Evolutionary conservation across 2,797 vertebrate genomes (phyloP).

Genomic region (Pseudomugil tenellus): DNA sequence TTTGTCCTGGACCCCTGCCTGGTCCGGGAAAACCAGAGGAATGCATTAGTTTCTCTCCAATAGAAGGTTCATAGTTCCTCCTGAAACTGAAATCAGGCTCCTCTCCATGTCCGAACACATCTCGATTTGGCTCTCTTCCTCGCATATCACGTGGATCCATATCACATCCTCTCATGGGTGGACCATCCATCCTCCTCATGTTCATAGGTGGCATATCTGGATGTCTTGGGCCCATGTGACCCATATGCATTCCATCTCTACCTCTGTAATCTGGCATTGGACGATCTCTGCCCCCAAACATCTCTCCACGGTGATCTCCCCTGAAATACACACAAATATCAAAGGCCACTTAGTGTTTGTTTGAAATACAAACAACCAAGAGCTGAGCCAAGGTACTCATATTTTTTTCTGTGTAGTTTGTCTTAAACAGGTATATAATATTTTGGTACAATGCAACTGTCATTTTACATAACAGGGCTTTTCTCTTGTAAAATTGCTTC

Average conservation of each 20-base stretch:
- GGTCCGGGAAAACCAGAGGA: slow-evolving; percentile 85
- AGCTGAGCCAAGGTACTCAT: not conserved
- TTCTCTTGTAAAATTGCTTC: too few species aligned
- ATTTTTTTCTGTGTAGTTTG: not conserved
- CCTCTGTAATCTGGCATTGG: slow-evolving; percentile 91
- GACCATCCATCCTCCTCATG: slow-evolving; percentile 89
- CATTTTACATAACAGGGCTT: too few species aligned
- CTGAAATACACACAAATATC: slow-evolving; percentile 79
- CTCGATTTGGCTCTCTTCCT: slow-evolving; percentile 86
- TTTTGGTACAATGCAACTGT: too few species aligned
- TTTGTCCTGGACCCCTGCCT: slow-evolving; percentile 84
- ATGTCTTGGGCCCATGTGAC: slow-evolving; percentile 82
- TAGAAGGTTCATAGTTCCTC: slow-evolving; percentile 78
- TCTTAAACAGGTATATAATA: not conserved
- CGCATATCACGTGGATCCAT: slow-evolving; percentile 87
- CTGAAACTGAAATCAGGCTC: slow-evolving; percentile 82
- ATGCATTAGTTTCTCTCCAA: slow-evolving; percentile 81
- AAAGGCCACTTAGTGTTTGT: slow-evolving; percentile 13
- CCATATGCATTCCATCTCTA: slow-evolving; percentile 89
- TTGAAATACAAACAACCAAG: not conserved
- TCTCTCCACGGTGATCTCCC: slow-evolving; percentile 92
- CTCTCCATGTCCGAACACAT: slow-evolving; percentile 74
- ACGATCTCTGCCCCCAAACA: slow-evolving; percentile 93
- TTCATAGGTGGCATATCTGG: slow-evolving; percentile 88
- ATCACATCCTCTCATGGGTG: slow-evolving; percentile 87